A percentile compares a stretch with the other conserved stretches of the same genome.
Evolutionary conservation across 2,113 vertebrate species (phyloP).

Genomic region (Galbula dea): DNA sequence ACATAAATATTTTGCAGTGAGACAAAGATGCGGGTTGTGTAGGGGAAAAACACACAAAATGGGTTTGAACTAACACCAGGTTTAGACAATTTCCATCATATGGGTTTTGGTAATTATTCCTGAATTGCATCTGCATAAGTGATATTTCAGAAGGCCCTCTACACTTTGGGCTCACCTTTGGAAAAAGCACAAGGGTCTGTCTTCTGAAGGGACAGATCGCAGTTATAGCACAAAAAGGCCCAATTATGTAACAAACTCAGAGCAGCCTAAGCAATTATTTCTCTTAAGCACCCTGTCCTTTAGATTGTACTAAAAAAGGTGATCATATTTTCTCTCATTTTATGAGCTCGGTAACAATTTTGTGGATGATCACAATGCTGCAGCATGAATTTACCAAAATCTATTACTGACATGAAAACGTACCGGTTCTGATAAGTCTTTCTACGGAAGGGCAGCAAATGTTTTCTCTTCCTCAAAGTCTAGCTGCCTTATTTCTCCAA

Average conservation of each 20-base stretch:
- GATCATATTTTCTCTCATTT: slow-evolving; percentile 52
- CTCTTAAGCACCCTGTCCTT: slow-evolving; percentile 43
- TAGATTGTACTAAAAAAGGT: slow-evolving; percentile 29
- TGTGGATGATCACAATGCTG: not conserved
- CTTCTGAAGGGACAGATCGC: not conserved
- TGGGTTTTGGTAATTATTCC: slow-evolving; percentile 36
- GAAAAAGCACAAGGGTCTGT: not conserved
- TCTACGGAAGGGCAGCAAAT: not conserved
- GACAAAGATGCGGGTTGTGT: not conserved
- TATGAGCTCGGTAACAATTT: slow-evolving; percentile 56
- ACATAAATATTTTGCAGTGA: slow-evolving; percentile 41
- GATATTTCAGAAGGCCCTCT: slow-evolving; percentile 17
- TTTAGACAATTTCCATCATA: slow-evolving; percentile 2
- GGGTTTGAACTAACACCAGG: not conserved
- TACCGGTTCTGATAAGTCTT: slow-evolving; percentile 20
- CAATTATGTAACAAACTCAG: slow-evolving; percentile 44
- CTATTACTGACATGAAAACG: slow-evolving; percentile 13
- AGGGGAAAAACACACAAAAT: not conserved
- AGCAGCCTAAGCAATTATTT: slow-evolving; percentile 51
- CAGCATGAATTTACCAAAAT: slow-evolving; percentile 51
- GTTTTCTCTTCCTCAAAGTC: not conserved
- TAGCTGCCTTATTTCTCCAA: not conserved
- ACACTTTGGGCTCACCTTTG: slow-evolving; percentile 1
- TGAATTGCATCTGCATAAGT: slow-evolving; percentile 19
- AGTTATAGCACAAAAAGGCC: slow-evolving; percentile 50